Evolutionary conservation across 2,797 vertebrate species (phyloP), one percentile per base, ranked within the genome.

Genomic region (Phataginus tetradactyla): DNA sequence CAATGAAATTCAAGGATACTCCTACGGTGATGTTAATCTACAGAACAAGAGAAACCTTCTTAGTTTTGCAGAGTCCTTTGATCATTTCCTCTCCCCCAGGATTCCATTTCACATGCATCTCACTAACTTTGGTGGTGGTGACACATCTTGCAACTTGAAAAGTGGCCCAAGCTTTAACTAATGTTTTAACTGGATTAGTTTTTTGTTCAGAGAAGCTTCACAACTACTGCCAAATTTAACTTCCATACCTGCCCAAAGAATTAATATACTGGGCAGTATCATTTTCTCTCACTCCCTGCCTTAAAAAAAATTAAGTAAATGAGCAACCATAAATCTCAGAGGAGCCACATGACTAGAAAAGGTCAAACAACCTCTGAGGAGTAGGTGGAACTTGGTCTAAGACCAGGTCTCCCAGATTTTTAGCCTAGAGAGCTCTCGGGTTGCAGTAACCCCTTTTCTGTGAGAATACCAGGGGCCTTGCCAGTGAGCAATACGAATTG

Each of bases 1-100:
- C 71, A 53, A 59, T 96, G 97, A 93, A 96, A 97, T 91, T 95
- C 94, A 96, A 96, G 91, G 94, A 69, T 95, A 66, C 77, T 95
- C 92, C 86, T 55, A 90, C 0, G 0, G 80, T 68, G 86, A 90
- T 49, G 77, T 55, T 95, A 91, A 90, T 83, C 79, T 91, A 72
- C 49, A 77, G 69, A 94, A 84, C 55, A 83, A 84, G 89, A 89
- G 86, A 89, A 96, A 29, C 51, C 61, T 88, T 95, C 80, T 89
- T 66, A 84, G 92, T 83, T 96, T 53, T 85, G 69, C 77, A 97
- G 90, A 88, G 74, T 72, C 39, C 77, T 92, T 86, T 83, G 93
- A 92, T 49, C 39, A 42, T 77, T 86, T 90, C 91, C 53, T 42
- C 69, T 95, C 45, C 91, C 85, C 75, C 25, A 51, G 55, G 89